phyloP scores from a whole-genome alignment of 2,888 invertebrate genomes.

The Ormyrus nitidulus region DNA sequence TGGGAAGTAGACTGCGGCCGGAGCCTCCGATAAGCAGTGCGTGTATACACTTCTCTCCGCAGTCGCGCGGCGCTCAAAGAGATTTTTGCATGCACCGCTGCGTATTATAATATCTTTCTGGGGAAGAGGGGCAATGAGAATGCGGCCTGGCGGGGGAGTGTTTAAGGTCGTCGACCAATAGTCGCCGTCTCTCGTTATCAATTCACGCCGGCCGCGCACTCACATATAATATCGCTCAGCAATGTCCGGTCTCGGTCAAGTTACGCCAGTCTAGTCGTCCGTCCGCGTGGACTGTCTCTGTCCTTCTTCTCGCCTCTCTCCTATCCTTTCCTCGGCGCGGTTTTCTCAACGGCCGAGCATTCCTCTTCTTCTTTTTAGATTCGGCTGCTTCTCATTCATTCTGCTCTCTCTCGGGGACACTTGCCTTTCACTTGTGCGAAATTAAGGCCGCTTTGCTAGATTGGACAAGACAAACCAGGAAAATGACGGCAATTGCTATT shows the following conservation, averaged over 20 bases:
- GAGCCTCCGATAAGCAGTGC: background rate
- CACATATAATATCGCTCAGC: conserved; percentile 58
- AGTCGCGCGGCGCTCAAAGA: background rate
- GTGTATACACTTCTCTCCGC: background rate
- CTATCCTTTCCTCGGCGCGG: background rate
- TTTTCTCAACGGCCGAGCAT: background rate
- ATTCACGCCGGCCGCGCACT: conserved; percentile 42
- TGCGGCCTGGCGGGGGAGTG: conserved; percentile 32
- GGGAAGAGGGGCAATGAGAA: background rate
- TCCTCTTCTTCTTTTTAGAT: background rate
- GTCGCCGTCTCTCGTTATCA: conserved; percentile 59
- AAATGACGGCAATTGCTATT: too few relatives aligned
- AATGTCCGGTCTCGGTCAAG: conserved; percentile 61
- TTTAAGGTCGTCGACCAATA: conserved; percentile 60
- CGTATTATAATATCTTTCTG: background rate
- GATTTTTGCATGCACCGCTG: background rate
- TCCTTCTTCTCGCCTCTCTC: background rate
- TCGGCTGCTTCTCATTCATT: background rate
- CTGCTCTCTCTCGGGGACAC: background rate
- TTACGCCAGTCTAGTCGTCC: conserved; percentile 23
- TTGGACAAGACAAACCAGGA: too few relatives aligned
- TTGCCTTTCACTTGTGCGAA: too few relatives aligned
- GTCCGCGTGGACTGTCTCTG: conserved; percentile 2
- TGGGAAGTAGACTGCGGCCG: too few relatives aligned
- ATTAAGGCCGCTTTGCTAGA: too few relatives aligned